Evolutionary conservation across 2,113 vertebrate genomes (phyloP), one percentile per base, ranked within the genome.

Genomic region (Mus pahari): DNA sequence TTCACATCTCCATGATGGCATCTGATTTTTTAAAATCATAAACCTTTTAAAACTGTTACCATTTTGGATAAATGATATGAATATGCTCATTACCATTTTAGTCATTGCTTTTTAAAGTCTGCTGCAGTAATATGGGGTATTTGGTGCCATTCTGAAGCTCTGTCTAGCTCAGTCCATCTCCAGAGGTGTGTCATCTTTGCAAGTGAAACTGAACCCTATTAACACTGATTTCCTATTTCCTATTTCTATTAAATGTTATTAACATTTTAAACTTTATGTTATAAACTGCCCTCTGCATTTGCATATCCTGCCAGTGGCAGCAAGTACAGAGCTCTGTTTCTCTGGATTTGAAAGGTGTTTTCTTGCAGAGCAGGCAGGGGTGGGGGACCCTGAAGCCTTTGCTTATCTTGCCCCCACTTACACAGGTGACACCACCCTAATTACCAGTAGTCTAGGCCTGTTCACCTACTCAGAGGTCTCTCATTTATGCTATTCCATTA

Each of bases 401-500:
- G 88, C 88, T 50, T 39, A 45, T 53, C 14, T 31, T 91, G 36
- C 10, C 50, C 19, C 48, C 70, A 48, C 55, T 81, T 96, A 42
- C 48, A 36, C 2, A 79, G 91, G 39, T 39, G 74, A 39, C 5
- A 0, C 68, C 90, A 81, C 36, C 77, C 78, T 95, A 89, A 95
- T 97, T 95, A 86, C 62, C 77, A 95, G 92, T 86, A 86, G 91
- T 86, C 62, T 36, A 58, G 95, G 53, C 60, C 66, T 77, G 55
- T 62, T 31, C 6, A 28, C 7, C 73, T 90, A 73, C 92, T 82
- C 92, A 64, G 88, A 96, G 88, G 71, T 17, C 0, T 88, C 86
- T 97, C 62, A 92, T 97, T 91, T 83, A 89, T 95, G 86, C 73
- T 68, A 78, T 55, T 82, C 62, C 89, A 87, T 96, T 95, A 74